Evolutionary conservation across 2,888 invertebrate species (phyloP), one percentile per base, ranked within the genome.

Genomic region (Leucophenga maculata): DNA sequence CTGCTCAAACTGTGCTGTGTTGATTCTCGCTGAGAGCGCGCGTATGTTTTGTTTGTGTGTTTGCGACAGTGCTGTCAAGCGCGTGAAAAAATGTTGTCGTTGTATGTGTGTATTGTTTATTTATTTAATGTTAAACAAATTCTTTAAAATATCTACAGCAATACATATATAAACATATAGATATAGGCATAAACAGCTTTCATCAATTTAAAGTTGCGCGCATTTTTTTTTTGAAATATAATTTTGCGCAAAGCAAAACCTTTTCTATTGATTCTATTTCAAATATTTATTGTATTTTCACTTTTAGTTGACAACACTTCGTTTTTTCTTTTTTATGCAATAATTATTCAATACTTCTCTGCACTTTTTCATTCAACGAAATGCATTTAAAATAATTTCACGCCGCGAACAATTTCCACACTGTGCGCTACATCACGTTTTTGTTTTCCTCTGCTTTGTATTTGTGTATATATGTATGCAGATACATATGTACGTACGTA

Each of bases 401-500:
- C 4, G 62, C 62, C 70, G 71, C 72, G 72, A 70, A 72, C 72
- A 50, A 69, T 72, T 69, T 77, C 46, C 66, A 67, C 67, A 65
- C 70, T 70, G 69, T 65, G 70, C 77, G 70, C 77, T 75, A 77
- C 77, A 75, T 77, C 80, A 83, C 82, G 83, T 80, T 82, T 82
- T 79, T 79, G 62, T 62, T 18, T 14, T 26, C 26, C 26, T 26
- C 64, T 48, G 54, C 71, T 68, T 70, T 55, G 68, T 71, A 26
- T 26, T 2, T 26, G 26, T 26, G 4, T 26, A 26, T 4, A 26
- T 26, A 26, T 26, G 3, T 26, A 26, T 26, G 4, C 4, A 26
- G 4, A 26, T 26, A 26, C 4, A 26, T 26, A 26, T 26, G 26
- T 26, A 26, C 26, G 4, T 26, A n/a, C n/a, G n/a, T n/a, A n/a